phyloP scores from a whole-genome alignment of 2,888 invertebrate species.

The Eremobia ochroleuca region DNA sequence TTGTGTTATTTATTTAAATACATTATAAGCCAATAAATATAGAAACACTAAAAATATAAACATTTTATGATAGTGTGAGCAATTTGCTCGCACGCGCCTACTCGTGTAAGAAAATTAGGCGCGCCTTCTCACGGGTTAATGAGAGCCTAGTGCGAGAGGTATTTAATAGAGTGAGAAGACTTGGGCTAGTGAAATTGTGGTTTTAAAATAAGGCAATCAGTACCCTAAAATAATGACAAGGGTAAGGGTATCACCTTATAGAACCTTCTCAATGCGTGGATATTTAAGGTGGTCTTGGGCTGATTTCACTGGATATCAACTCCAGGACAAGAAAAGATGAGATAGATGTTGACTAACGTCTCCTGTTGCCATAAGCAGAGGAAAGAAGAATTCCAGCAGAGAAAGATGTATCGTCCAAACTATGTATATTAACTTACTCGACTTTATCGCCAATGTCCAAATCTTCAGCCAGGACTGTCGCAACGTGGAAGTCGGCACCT shows the following conservation, averaged over 20 bases:
- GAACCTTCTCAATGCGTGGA: background rate
- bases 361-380: background rate
- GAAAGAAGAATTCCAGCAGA: background rate
- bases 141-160: background rate
- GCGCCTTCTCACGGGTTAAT: too few species aligned
- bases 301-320: background rate
- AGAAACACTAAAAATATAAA: too few species aligned
- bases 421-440: conserved; percentile 84
- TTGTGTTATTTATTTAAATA: too few species aligned
- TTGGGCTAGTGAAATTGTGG: background rate
- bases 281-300: background rate
- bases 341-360: background rate
- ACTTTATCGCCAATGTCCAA: conserved; percentile 92
- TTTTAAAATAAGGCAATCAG: background rate
- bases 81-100: too few species aligned
- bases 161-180: background rate
- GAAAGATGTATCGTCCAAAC: background rate
- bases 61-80: too few species aligned
- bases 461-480: conserved; percentile 90
- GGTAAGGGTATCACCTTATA: background rate
- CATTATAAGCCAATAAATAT: too few species aligned
- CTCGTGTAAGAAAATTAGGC: too few species aligned
- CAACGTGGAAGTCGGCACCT: conserved; percentile 85
- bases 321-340: background rate
- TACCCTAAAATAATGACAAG: background rate